A percentile compares a stretch with the other conserved stretches of the same genome.
These are phyloP conservation scores for Mesocricetus auratus DNA, from an alignment of 2,113 vertebrate species.

Conservation along the genomic window DNA sequence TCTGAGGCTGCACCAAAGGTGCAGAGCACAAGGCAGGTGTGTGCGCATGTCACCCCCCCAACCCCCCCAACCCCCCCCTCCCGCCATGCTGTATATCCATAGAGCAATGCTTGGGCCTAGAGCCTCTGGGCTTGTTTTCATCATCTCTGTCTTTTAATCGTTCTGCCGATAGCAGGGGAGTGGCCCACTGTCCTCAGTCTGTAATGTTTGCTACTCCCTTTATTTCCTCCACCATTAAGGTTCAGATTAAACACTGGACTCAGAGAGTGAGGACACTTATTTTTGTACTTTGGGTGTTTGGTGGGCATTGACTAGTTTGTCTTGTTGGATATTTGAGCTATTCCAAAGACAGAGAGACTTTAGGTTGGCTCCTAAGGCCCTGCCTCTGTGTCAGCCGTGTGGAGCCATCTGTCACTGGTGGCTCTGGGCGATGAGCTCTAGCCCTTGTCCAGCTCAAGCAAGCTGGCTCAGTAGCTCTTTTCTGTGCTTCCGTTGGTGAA, in stretches of 20 bases:
- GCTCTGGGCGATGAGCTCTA: background rate
- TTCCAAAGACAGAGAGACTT: background rate
- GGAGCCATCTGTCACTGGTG: fast-evolving
- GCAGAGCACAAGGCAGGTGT: fast-evolving
- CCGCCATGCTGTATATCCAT: fast-evolving
- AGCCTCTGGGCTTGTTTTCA: background rate
- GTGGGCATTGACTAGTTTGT: background rate
- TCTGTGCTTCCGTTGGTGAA: background rate
- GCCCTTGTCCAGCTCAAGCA: fast-evolving
- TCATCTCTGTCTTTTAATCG: background rate
- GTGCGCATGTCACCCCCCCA: fast-evolving
- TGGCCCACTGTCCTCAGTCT: fast-evolving
- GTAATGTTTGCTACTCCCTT: background rate
- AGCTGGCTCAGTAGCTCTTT: background rate
- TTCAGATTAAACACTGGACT: background rate
- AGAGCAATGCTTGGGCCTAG: no score
- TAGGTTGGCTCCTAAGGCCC: background rate
- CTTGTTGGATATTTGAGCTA: background rate
- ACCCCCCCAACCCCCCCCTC: no score
- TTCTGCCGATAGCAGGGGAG: background rate
- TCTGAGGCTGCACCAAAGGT: background rate
- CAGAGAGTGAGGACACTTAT: background rate
- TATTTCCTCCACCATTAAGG: background rate
- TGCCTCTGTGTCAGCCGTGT: background rate
- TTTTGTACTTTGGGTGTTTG: background rate